Evolutionary conservation across 2,888 invertebrate species (phyloP), one percentile per base, ranked within the genome.

Genomic region (Tridacna crocea): DNA sequence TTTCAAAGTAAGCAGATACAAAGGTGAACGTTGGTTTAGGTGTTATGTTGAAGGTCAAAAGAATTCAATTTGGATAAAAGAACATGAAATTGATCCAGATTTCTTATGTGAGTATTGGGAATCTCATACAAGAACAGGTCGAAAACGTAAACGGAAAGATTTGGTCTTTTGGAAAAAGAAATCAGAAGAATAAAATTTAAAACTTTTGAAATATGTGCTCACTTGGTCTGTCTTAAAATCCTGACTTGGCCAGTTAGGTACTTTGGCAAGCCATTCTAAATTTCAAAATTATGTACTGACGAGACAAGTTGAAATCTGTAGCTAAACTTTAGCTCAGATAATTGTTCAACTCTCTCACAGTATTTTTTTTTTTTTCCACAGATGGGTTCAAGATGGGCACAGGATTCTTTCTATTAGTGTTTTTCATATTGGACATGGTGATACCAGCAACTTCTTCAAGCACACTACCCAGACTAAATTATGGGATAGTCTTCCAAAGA

Each of bases 401-500:
- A 58, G 17, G 60, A 47, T 36, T 77, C 26, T 27, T 66, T 27
- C 46, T 66, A 61, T 46, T 79, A 55, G 10, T 65, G 13, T 22
- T 72, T 47, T 22, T 55, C 6, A 17, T 19, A 22, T 19, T 72
- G 17, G 36, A 8, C 2, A 17, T 72, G 46, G 47, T 26, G 26
- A 13, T 63, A 26, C 55, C 47, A 27, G 22, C 48, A 51, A 72
- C 48, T 55, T 61, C 55, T 48, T 27, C 68, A 19, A 46, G 26
- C 17, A 58, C 76, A 46, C 26, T 82, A 66, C 81, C 65, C 46
- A 65, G 83, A 51, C 26, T 83, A 12, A 85, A 81, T 68, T 83
- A 85, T 72, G 81, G 83, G 36, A 74, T 79, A 8, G 46, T 83
- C 0, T 83, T 83, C 17, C 58, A 77, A 51, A 36, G 74, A 26